Evolutionary conservation across 2,888 invertebrate species (phyloP), one percentile per base, ranked within the genome.

Genomic region (Drosophila limbata): DNA sequence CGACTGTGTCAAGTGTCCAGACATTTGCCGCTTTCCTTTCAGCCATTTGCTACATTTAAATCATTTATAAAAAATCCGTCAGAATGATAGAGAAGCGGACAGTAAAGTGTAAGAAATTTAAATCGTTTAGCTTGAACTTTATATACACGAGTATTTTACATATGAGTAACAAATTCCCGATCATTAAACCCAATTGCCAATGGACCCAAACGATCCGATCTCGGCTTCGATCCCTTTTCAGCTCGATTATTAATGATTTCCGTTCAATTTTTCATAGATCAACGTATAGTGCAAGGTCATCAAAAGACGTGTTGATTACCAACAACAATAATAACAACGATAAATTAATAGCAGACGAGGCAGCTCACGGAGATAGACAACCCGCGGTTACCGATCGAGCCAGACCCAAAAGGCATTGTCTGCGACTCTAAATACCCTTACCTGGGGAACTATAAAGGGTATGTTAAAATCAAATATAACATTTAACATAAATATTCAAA

Each of bases 281-380:
- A 86, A 76, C 79, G 84, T 73, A 67, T 67, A 89, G 86, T 85
- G 84, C 84, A 85, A 85, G 84, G 84, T 85, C 84, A 85, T 89
- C 90, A 82, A 85, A 85, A 86, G 77, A 85, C 90, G 84, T 89
- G 84, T 89, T 85, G 84, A 85, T 85, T 85, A 79, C 84, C 90
- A 88, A 68, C 84, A 83, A 80, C 79, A 79, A 81, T 80, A 84
- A 84, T 83, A 87, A 82, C 83, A 86, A 86, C 88, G 78, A 88
- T 88, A 84, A 84, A 84, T 88, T 84, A 84, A 84, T 88, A 80
- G 83, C 67, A 74, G 75, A 75, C 71, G 68, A 70, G 62, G 57
- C 72, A 77, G 60, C 61, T 33, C 35, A 70, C 11, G 4, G 75
- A 42, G 75, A 45, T 37, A 28, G 81, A 80, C 88, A 80, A 80